Evolutionary conservation across 1,140 invertebrate species (phyloP).

Genomic region (Drosophila repletoides): DNA sequence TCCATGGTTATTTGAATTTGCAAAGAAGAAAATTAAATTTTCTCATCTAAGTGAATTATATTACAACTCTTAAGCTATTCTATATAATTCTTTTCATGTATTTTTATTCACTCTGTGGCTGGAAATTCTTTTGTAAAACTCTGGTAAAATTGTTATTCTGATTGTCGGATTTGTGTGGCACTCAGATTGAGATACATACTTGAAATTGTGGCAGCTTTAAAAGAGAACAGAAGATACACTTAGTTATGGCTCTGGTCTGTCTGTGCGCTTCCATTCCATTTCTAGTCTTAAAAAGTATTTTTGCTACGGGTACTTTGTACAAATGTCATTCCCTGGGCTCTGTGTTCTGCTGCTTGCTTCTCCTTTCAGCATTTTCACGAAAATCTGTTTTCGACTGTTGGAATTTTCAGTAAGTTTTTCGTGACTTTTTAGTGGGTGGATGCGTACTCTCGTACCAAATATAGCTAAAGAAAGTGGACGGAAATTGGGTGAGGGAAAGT

Average conservation of each 20-base stretch:
- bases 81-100: background rate
- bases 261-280: background rate
- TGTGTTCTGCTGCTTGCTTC: slow-evolving; percentile 3
- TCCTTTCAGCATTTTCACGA: slow-evolving; percentile 26
- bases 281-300: slow-evolving; percentile 13
- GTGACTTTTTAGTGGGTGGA: slow-evolving; percentile 19
- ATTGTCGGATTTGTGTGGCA: background rate
- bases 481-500: background rate
- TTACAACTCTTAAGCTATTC: no score
- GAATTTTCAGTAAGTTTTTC: slow-evolving; percentile 44
- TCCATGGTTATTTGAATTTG: background rate
- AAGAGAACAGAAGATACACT: slow-evolving; percentile 18
- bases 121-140: no score
- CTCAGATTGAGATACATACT: slow-evolving; percentile 6
- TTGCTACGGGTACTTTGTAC: background rate
- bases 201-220: slow-evolving; percentile 11
- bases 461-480: background rate
- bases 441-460: background rate
- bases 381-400: slow-evolving; percentile 69
- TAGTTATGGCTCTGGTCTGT: slow-evolving; percentile 22
- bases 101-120: background rate
- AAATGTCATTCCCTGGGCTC: background rate
- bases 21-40: no score
- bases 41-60: no score
- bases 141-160: no score